Percentiles rank a stretch among this genome's conserved stretches.
Evolutionary conservation across 2,888 invertebrate species (phyloP).

Genomic region (Exephanes ischioxanthus): DNA sequence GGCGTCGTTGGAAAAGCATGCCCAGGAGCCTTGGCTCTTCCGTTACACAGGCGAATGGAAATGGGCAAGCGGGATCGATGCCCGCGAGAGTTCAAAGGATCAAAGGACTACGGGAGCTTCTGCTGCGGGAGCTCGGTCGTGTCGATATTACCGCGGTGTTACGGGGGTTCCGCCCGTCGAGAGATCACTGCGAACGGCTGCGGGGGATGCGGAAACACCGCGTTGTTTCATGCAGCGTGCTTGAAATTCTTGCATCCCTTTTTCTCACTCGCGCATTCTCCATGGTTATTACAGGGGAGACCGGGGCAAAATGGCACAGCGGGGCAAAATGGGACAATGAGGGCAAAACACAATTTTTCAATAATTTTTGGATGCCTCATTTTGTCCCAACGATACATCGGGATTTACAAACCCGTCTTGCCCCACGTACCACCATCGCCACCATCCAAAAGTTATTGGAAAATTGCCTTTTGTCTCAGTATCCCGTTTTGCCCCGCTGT

Average conservation of each 20-base stretch:
- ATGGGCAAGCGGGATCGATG: conserved; percentile 54
- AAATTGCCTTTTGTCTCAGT: no score
- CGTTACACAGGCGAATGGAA: conserved; percentile 44
- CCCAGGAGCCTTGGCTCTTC: conserved; percentile 13
- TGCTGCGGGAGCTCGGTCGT: conserved; percentile 25
- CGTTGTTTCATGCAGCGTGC: not conserved
- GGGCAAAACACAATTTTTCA: no score
- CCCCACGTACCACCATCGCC: no score
- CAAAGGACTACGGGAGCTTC: conserved; percentile 47
- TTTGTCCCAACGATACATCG: no score
- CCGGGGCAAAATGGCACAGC: no score
- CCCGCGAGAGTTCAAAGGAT: conserved; percentile 57
- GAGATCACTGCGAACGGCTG: not conserved
- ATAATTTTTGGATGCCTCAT: no score
- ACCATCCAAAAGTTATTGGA: no score
- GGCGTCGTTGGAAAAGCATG: not conserved
- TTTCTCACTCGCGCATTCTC: not conserved
- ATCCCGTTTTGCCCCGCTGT: no score
- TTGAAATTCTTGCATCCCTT: not conserved
- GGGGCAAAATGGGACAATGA: no score
- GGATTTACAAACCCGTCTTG: no score
- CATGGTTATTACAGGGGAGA: not conserved
- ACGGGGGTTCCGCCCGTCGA: not conserved
- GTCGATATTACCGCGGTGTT: conserved; percentile 42
- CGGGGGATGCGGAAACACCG: conserved; percentile 1